phyloP scores from a whole-genome alignment of 2,113 vertebrate genomes.

The Indicator indicator region DNA sequence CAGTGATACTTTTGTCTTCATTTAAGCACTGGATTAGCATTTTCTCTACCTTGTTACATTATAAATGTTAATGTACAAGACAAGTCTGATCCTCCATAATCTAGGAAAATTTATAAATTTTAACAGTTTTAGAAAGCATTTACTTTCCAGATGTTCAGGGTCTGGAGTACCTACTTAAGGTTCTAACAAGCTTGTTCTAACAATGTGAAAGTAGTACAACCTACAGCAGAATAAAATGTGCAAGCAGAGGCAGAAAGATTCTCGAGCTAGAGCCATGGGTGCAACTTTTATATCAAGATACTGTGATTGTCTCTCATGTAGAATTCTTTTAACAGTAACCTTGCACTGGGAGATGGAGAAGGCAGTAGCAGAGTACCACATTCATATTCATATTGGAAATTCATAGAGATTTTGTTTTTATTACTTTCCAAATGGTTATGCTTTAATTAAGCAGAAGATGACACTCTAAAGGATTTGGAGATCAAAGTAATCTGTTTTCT shows the following conservation, averaged over 20 bases:
- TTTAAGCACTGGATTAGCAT: not conserved
- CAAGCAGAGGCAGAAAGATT: not conserved
- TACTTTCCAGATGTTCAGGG: not conserved
- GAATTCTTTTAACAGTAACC: not conserved
- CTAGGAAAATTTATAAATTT: not conserved
- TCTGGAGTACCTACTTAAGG: not conserved
- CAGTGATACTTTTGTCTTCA: not conserved
- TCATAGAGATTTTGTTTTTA: not conserved
- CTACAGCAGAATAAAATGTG: not conserved
- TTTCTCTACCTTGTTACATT: not conserved
- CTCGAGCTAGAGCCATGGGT: not conserved
- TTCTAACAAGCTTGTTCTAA: not conserved
- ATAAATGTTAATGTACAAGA: not conserved
- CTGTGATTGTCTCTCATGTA: not conserved
- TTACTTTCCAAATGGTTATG: slow-evolving; percentile 4
- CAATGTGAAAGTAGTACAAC: not conserved
- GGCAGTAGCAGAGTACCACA: not conserved
- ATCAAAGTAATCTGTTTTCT: slow-evolving; percentile 9
- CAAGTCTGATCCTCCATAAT: not conserved
- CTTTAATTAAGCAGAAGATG: not conserved
- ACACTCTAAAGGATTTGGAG: not conserved
- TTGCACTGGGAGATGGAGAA: not conserved
- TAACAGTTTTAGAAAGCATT: not conserved
- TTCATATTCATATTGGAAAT: slow-evolving; percentile 16
- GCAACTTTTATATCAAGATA: not conserved